These are phyloP conservation scores for Porites lutea DNA, from an alignment of 64 coral and sea anemone species.

Conservation along the genomic window DNA sequence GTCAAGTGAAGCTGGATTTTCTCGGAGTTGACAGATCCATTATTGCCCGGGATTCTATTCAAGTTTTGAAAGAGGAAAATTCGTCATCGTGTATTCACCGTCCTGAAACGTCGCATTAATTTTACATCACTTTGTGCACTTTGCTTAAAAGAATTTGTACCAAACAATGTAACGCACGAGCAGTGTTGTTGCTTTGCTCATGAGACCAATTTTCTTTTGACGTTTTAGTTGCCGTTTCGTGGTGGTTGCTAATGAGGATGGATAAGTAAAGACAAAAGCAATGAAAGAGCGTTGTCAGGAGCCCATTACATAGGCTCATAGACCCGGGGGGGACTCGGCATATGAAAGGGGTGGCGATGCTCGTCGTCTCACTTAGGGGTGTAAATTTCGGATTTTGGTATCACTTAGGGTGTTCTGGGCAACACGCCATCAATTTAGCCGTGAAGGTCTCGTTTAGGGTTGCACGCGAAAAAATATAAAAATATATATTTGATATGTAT, in stretches of 20 bases:
- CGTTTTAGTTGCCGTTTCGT: slow-evolving; percentile 1
- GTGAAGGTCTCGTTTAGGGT: too few relatives aligned
- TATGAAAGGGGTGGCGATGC: too few relatives aligned
- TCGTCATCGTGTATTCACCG: slow-evolving; percentile 1
- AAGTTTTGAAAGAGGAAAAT: not conserved
- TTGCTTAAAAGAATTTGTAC: not conserved
- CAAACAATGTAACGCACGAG: not conserved
- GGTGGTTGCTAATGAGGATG: not conserved
- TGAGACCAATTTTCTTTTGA: slow-evolving; percentile 1
- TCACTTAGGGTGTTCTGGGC: too few relatives aligned
- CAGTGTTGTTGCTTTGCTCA: not conserved
- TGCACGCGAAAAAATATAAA: too few relatives aligned
- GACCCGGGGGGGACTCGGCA: too few relatives aligned
- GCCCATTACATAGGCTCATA: not conserved
- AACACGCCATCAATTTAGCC: too few relatives aligned
- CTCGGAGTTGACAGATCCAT: not conserved
- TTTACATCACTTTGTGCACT: not conserved
- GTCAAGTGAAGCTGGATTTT: not conserved
- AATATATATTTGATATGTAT: too few relatives aligned
- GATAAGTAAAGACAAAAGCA: not conserved
- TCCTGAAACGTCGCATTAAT: not conserved
- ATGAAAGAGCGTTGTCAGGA: not conserved
- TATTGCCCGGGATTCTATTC: not conserved
- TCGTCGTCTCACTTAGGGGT: too few relatives aligned
- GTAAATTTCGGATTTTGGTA: too few relatives aligned